Percentiles rank a stretch among this genome's conserved stretches.
Conservation (phyloP, 2,797 vertebrate genomes). For the Xyrichtys novacula region DNA sequence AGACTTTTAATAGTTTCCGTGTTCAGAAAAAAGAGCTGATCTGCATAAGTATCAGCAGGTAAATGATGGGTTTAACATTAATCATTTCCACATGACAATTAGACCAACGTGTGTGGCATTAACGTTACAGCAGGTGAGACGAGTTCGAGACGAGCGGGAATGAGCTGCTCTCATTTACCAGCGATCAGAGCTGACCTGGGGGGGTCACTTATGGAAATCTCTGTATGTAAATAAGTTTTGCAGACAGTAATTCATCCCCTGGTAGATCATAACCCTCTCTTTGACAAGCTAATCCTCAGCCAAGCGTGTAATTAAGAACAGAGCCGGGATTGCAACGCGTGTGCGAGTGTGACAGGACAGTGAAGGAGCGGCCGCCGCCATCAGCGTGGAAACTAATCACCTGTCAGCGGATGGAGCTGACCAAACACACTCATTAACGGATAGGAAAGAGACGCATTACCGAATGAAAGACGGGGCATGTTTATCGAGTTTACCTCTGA, state of each 20-base stretch:
- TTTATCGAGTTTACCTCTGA: slow-evolving; percentile 17
- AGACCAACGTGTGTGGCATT: not conserved
- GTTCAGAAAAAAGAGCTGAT: not conserved
- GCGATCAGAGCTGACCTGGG: slow-evolving; percentile 45
- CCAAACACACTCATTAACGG: slow-evolving; percentile 30
- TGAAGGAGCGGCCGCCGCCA: slow-evolving; percentile 18
- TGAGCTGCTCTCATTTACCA: slow-evolving; percentile 40
- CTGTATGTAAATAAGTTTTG: slow-evolving; percentile 56
- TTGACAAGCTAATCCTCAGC: slow-evolving; percentile 71
- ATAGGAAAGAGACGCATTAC: slow-evolving; percentile 6
- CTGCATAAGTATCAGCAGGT: not conserved
- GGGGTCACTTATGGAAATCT: slow-evolving; percentile 65
- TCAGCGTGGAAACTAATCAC: slow-evolving; percentile 46
- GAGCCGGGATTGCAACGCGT: slow-evolving; percentile 29
- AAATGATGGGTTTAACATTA: slow-evolving; percentile 3
- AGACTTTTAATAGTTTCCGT: slow-evolving; percentile 1
- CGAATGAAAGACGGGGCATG: slow-evolving; percentile 17
- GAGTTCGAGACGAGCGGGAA: slow-evolving; percentile 26
- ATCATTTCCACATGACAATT: slow-evolving; percentile 11
- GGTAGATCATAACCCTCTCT: slow-evolving; percentile 48
- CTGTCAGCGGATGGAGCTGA: slow-evolving; percentile 39
- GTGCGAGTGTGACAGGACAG: slow-evolving; percentile 47
- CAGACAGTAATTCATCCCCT: slow-evolving; percentile 57
- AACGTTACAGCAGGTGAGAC: slow-evolving; percentile 42
- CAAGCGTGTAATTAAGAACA: slow-evolving; percentile 79